phyloP scores from a whole-genome alignment of 1,140 invertebrate species.

The Drosophila seguyi region DNA sequence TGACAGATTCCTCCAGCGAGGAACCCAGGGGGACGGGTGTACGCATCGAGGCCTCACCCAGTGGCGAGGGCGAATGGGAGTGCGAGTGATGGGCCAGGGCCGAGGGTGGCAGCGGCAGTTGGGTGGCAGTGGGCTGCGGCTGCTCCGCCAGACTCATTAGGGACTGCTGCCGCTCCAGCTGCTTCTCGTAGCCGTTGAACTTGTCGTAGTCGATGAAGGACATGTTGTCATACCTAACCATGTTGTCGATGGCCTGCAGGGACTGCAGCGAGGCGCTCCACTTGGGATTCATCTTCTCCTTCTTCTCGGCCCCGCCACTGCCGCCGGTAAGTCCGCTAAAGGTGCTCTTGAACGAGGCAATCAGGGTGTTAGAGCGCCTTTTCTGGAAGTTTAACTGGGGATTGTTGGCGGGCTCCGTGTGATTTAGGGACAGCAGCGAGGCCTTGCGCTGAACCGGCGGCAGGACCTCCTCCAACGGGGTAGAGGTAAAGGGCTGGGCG shows the following conservation, averaged over 20 bases:
- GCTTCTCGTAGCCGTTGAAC: slow-evolving; percentile 83
- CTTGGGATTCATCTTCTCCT: slow-evolving; percentile 80
- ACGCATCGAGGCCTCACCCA: slow-evolving; percentile 19
- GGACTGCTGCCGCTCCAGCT: slow-evolving; percentile 78
- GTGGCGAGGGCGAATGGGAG: slow-evolving; percentile 49
- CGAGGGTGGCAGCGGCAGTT: slow-evolving; percentile 44
- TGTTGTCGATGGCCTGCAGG: slow-evolving; percentile 84
- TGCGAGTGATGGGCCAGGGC: slow-evolving; percentile 30
- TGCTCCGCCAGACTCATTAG: slow-evolving; percentile 71
- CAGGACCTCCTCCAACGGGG: slow-evolving; percentile 51
- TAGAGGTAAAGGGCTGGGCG: slow-evolving; percentile 61
- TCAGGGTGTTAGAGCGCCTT: slow-evolving; percentile 72
- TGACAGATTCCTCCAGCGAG: slow-evolving; percentile 32
- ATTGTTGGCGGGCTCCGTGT: slow-evolving; percentile 48
- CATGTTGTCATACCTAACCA: slow-evolving; percentile 85
- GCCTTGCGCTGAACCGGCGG: slow-evolving; percentile 44
- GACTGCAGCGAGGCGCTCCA: slow-evolving; percentile 84
- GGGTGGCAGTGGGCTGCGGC: slow-evolving; percentile 31
- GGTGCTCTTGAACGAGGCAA: slow-evolving; percentile 73
- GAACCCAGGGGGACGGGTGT: slow-evolving; percentile 23
- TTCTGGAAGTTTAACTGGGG: slow-evolving; percentile 77
- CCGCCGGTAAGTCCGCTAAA: slow-evolving; percentile 46
- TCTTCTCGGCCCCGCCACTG: slow-evolving; percentile 54
- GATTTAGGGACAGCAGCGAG: slow-evolving; percentile 51
- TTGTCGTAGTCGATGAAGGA: slow-evolving; percentile 85